Base-by-base conservation (phyloP, 1,140 invertebrate genomes). In the Pseudomyrmex pallidus region DNA sequence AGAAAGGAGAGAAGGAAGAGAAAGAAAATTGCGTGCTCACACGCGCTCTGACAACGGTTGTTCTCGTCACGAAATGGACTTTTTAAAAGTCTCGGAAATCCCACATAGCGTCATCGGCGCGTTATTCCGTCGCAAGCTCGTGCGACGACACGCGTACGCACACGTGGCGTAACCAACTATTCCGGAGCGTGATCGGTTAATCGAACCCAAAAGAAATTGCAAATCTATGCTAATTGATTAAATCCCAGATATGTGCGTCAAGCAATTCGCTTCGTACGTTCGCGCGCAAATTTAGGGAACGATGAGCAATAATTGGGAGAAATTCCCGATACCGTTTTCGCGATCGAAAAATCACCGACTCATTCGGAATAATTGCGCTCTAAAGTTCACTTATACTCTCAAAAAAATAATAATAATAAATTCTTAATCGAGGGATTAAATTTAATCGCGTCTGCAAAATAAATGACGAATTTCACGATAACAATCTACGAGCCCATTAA, bases 1-100 rank as follows among this genome's bases (percentile, higher is more conserved):
- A 15, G 52, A 57, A 48, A 56, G 22, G 44, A n/a, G 22, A 13
- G 22, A 13, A 73, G 5, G 15, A 20, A 61, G 35, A 20, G 25
- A 25, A n/a, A 59, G 20, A 70, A 59, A 80, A 70, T 78, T 8
- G 9, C 15, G 35, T 35, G 35, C 70, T 20, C 12, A 7, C 35
- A 35, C 17, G 20, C 17, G 20, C 7, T n/a, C 7, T n/a, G 3
- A 25, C 48, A 10, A 12, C 48, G 9, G 52, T 70, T n/a, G 22
- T 59, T 70, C 5, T 7, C n/a, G 20, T 78, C 64, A 35, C 20
- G 1, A 83, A 73, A 78, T 85, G 2, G 20, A 76, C 56, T 66
- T 89, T 85, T 84, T 73, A 59, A 67, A 74, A 80, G 25, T 87
- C 67, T 72, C 64, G 88, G 88, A 85, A 90, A 89, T 90, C 78